A percentile compares a stretch with the other conserved stretches of the same genome.
These are phyloP conservation scores for Centropus unirufus DNA, from an alignment of 2,113 vertebrate species.

Conservation along the genomic window DNA sequence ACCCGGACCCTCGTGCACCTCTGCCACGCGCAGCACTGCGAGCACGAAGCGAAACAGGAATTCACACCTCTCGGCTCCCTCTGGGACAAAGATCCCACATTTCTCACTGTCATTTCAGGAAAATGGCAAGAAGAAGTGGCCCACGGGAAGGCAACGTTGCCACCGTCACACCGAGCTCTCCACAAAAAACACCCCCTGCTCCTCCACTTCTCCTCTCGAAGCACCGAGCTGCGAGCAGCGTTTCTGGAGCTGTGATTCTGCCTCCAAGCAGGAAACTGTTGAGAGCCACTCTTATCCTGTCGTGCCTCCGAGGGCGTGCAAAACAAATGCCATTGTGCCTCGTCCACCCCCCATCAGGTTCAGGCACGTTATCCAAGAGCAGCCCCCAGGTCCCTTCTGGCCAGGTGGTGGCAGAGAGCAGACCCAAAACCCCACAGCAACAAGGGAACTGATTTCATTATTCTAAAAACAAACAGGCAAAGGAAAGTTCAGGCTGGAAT, in stretches of 20 bases:
- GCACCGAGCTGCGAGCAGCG: neutral
- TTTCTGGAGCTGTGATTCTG: neutral
- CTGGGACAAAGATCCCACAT: neutral
- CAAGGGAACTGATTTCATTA: conserved; percentile 76
- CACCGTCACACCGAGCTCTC: neutral
- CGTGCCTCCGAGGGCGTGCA: conserved; percentile 21
- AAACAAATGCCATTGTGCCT: conserved; percentile 55
- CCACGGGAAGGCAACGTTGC: neutral
- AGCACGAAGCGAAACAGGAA: conserved; percentile 44
- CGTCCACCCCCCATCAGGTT: conserved; percentile 8
- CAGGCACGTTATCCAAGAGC: neutral
- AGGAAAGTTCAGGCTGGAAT: conserved; percentile 75
- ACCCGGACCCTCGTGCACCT: neutral
- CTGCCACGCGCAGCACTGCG: neutral
- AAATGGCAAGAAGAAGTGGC: neutral
- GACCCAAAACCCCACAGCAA: conserved; percentile 67
- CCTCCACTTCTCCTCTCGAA: neutral
- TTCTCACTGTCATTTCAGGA: conserved; percentile 6
- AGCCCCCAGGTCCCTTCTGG: conserved; percentile 50
- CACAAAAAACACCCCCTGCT: neutral
- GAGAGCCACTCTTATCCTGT: conserved; percentile 60
- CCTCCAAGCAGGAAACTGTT: conserved; percentile 52
- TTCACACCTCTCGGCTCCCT: neutral
- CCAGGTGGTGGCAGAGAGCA: conserved; percentile 69
- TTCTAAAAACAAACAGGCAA: conserved; percentile 79